Evolutionary conservation across 2,888 invertebrate genomes (phyloP).

Genomic region (Meghimatium bilineatum): DNA sequence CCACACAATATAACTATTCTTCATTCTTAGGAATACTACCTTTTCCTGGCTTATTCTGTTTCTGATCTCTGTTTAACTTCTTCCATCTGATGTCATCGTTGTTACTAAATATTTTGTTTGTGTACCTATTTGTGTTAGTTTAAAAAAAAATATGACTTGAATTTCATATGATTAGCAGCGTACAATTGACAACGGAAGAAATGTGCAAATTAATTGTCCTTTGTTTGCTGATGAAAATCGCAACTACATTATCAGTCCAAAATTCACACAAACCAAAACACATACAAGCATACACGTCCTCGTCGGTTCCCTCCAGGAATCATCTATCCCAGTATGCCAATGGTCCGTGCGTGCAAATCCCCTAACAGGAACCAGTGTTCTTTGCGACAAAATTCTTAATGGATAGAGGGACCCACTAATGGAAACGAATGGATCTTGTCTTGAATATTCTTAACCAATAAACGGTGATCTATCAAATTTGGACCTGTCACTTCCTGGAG

Average conservation of each 20-base stretch:
- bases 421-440: constrained; percentile 36
- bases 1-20: no score
- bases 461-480: constrained; percentile 26
- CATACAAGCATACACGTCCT: not conserved
- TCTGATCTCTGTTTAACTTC: no score
- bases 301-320: not conserved
- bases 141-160: no score
- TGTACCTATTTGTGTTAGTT: no score
- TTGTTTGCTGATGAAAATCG: no score
- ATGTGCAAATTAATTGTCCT: no score
- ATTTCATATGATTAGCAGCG: no score
- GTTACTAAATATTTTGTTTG: no score
- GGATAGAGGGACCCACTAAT: constrained; percentile 34
- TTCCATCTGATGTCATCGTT: no score
- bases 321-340: constrained; percentile 17
- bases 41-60: no score
- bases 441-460: constrained; percentile 40
- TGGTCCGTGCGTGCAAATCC: constrained; percentile 14
- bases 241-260: not conserved
- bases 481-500: not conserved
- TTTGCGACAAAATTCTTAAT: not conserved
- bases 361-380: constrained; percentile 19
- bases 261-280: not conserved
- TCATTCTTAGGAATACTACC: no score
- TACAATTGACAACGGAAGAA: no score